Percentiles rank a stretch among this genome's conserved stretches.
phyloP scores from a whole-genome alignment of 1,140 invertebrate species.

The Copidosoma floridanum region DNA sequence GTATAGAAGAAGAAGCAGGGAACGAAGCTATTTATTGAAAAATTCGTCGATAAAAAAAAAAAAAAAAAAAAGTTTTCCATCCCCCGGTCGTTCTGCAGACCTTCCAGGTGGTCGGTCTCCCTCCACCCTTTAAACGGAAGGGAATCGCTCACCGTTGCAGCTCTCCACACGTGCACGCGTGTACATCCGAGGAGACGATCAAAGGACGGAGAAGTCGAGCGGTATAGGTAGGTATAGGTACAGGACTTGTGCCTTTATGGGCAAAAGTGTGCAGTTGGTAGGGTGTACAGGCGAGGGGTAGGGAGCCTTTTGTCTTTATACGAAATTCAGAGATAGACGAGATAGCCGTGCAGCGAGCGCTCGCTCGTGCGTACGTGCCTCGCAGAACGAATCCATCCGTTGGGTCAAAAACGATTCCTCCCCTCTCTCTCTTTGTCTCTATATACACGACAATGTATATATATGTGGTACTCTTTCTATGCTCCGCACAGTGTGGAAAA shows the following conservation, averaged over 20 bases:
- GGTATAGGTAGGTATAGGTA: no score
- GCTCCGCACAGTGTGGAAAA: no score
- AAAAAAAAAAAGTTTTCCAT: slow-evolving; percentile 17
- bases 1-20: slow-evolving; percentile 8
- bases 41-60: slow-evolving; percentile 15
- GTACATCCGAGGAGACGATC: neutral
- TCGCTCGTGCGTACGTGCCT: slow-evolving; percentile 6
- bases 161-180: neutral
- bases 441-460: no score
- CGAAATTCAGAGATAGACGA: slow-evolving; percentile 9
- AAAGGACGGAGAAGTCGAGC: neutral
- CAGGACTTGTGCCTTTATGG: no score
- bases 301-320: slow-evolving; percentile 27
- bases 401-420: neutral
- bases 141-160: no score
- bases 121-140: no score
- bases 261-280: neutral
- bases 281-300: no score
- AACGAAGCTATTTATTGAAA: slow-evolving; percentile 22
- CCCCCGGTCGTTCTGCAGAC: neutral
- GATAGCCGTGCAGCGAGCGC: no score
- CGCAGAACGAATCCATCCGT: slow-evolving; percentile 14
- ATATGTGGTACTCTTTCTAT: no score
- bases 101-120: neutral
- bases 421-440: no score